Evolutionary conservation across 2,888 invertebrate genomes (phyloP).

Genomic region (Thecophora atra): DNA sequence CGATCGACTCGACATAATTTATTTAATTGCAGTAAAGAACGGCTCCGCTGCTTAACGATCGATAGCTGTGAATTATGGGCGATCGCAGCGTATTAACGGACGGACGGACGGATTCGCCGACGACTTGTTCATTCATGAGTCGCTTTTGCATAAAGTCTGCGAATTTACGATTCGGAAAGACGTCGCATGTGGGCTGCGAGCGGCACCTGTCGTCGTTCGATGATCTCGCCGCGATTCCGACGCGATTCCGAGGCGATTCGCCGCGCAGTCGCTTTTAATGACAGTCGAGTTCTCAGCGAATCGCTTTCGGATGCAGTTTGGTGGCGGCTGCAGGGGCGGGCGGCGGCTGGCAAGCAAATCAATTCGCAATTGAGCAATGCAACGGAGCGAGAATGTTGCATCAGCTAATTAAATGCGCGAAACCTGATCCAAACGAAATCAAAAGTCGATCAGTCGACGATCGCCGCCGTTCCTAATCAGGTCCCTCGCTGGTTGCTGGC

Average conservation of each 20-base stretch:
- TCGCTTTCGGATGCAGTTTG: neutral
- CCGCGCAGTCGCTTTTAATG: neutral
- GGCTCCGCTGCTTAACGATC: no score
- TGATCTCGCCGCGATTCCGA: slow-evolving; percentile 24
- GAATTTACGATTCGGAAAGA: no score
- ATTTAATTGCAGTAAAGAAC: no score
- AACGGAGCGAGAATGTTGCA: slow-evolving; percentile 50
- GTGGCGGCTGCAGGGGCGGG: neutral
- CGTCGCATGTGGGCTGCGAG: no score
- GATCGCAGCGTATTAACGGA: no score
- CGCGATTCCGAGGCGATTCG: slow-evolving; percentile 9
- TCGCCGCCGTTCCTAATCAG: neutral
- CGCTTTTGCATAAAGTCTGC: no score
- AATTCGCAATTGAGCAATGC: slow-evolving; percentile 34
- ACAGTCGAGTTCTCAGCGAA: neutral
- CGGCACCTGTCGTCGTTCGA: slow-evolving; percentile 18
- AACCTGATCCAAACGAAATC: slow-evolving; percentile 35
- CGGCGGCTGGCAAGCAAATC: neutral
- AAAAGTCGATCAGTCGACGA: slow-evolving; percentile 27
- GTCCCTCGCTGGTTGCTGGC: neutral
- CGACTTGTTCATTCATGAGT: no score
- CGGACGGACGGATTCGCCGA: no score
- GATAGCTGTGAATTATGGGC: no score
- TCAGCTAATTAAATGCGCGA: slow-evolving; percentile 46
- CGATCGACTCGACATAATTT: no score